These are phyloP conservation scores for Tamias sibiricus DNA, from an alignment of 2,113 vertebrate species.

Conservation along the genomic window DNA sequence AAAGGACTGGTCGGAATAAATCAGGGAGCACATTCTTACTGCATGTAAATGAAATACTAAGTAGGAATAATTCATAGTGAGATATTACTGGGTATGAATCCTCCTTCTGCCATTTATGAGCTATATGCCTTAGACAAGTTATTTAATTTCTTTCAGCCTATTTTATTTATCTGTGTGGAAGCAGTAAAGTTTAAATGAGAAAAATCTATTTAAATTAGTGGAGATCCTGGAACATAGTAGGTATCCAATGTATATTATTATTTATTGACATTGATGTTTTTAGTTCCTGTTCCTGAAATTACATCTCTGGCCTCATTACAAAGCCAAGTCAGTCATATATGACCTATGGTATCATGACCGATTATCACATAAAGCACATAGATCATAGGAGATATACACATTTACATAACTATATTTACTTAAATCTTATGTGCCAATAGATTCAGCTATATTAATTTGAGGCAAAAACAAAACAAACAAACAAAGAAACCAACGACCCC, in stretches of 20 bases:
- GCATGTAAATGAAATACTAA: conserved; percentile 33
- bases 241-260: background rate
- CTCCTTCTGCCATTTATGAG: background rate
- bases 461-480: background rate
- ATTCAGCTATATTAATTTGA: conserved; percentile 2
- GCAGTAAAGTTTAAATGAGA: conserved; percentile 51
- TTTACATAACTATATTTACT: background rate
- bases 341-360: background rate
- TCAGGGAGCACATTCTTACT: conserved; percentile 1
- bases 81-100: conserved; percentile 9
- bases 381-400: background rate
- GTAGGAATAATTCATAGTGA: conserved; percentile 6
- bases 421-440: conserved; percentile 21
- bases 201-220: background rate
- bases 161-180: background rate
- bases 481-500: too few relatives aligned
- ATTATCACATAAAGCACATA: conserved; percentile 18
- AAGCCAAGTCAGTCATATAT: background rate
- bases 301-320: background rate
- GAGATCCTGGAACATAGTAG: background rate
- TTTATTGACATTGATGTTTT: conserved; percentile 21
- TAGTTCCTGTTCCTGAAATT: background rate
- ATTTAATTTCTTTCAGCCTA: background rate
- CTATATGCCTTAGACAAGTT: background rate
- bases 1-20: conserved; percentile 7